A percentile compares a stretch with the other conserved stretches of the same genome.
Evolutionary conservation across 1,140 invertebrate genomes (phyloP).

Genomic region (Drosophila orosa): DNA sequence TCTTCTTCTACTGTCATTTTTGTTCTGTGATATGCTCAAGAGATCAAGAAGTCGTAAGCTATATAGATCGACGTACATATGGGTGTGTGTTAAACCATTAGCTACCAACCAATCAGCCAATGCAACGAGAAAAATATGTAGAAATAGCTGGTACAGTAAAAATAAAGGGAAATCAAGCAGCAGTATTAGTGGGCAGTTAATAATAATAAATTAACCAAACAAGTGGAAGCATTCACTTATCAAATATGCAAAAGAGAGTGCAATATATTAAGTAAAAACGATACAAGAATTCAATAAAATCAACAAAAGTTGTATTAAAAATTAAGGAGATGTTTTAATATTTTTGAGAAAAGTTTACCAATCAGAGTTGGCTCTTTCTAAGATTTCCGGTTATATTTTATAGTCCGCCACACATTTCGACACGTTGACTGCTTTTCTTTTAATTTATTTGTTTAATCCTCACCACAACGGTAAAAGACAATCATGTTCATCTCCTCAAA

Average conservation of each 20-base stretch:
- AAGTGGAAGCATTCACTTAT: constrained; percentile 31
- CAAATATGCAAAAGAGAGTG: constrained; percentile 11
- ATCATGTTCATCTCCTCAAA: neutral
- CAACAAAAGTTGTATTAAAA: constrained; percentile 3
- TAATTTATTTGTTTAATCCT: constrained; percentile 10
- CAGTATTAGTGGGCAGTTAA: constrained; percentile 32
- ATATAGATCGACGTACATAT: constrained; percentile 22
- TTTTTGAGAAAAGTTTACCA: neutral
- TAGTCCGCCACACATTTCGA: constrained; percentile 22
- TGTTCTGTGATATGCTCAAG: constrained; percentile 82
- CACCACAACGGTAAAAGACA: neutral
- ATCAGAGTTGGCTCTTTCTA: neutral
- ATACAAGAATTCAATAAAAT: constrained; percentile 35
- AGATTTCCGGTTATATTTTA: constrained; percentile 6
- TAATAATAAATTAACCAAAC: constrained; percentile 25
- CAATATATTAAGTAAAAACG: constrained; percentile 21
- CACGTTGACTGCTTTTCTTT: constrained; percentile 27
- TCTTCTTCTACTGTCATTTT: constrained; percentile 77
- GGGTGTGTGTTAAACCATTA: constrained; percentile 29
- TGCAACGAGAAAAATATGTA: constrained; percentile 29
- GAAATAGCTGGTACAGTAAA: constrained; percentile 27
- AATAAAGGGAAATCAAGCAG: constrained; percentile 21
- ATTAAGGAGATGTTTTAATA: neutral
- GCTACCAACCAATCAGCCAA: constrained; percentile 29
- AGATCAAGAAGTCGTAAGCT: constrained; percentile 61